phyloP scores from a whole-genome alignment of 30 jellyfish, hydroid and myxozoan genomes.

The Hydractinia echinata region DNA sequence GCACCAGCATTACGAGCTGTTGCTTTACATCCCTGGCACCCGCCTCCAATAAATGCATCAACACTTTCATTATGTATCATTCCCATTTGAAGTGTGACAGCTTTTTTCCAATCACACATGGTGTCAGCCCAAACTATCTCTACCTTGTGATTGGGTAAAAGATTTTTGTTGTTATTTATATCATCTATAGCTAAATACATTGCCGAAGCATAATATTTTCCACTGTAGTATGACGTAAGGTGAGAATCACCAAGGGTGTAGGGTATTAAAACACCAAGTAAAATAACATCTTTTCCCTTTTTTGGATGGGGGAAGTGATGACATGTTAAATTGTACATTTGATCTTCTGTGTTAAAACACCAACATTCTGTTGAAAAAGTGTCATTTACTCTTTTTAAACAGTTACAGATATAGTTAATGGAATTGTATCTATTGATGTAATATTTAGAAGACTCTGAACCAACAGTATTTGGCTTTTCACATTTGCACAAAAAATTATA shows the following conservation, averaged over 20 bases:
- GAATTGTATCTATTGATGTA: not conserved
- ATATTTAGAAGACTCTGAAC: not conserved
- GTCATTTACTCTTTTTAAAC: not conserved
- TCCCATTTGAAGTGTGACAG: conserved; percentile 52
- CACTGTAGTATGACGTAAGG: conserved; percentile 69
- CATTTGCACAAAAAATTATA: not conserved
- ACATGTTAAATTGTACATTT: conserved; percentile 27
- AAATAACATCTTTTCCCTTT: conserved; percentile 39
- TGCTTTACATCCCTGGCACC: conserved; percentile 71
- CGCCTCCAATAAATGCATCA: conserved; percentile 90
- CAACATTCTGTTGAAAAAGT: conserved; percentile 6
- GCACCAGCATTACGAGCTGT: conserved; percentile 91
- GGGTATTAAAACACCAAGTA: conserved; percentile 79
- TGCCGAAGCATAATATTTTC: conserved; percentile 85
- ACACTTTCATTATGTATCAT: conserved; percentile 51
- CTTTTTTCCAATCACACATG: conserved; percentile 58
- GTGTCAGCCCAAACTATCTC: conserved; percentile 81
- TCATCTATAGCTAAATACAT: conserved; percentile 76
- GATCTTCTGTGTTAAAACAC: conserved; percentile 8
- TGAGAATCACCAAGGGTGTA: conserved; percentile 57
- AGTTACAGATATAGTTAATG: conserved; percentile 5
- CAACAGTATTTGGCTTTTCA: not conserved
- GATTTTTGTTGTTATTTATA: conserved; percentile 42
- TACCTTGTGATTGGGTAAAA: conserved; percentile 53
- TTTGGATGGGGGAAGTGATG: conserved; percentile 12